phyloP scores from a whole-genome alignment of 2,888 invertebrate species.

The Campoplex capitator region DNA sequence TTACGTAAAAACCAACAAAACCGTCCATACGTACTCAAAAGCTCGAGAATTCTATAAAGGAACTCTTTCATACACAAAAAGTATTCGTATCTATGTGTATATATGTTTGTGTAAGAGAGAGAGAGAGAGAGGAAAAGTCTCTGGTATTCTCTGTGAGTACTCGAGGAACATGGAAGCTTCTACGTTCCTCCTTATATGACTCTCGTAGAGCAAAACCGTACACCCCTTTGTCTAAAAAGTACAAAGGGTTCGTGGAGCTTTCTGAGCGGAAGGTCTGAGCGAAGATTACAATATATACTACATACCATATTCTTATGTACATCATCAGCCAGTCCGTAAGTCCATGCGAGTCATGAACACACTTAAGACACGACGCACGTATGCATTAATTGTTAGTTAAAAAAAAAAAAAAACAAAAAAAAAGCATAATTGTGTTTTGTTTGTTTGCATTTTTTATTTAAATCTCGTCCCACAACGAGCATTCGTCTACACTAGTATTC shows the following conservation, averaged over 20 bases:
- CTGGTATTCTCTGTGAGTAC: slow-evolving; percentile 29
- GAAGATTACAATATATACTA: slow-evolving; percentile 39
- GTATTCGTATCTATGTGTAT: background rate
- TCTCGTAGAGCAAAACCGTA: slow-evolving; percentile 47
- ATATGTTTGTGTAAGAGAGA: background rate
- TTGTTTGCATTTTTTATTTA: background rate
- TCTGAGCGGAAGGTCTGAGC: slow-evolving; percentile 46
- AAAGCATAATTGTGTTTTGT: background rate
- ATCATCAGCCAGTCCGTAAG: slow-evolving; percentile 13
- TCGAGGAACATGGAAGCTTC: slow-evolving; percentile 44
- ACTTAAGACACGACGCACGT: background rate
- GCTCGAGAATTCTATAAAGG: slow-evolving; percentile 40
- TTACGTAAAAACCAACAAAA: slow-evolving; percentile 58
- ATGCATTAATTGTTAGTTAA: background rate
- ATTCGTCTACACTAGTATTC: background rate
- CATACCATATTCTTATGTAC: slow-evolving; percentile 11
- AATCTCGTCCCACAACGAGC: background rate
- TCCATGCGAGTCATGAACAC: slow-evolving; percentile 1
- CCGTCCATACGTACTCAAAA: slow-evolving; percentile 12
- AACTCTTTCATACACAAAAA: slow-evolving; percentile 37
- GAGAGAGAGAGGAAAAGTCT: slow-evolving; percentile 2
- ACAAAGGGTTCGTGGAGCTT: slow-evolving; percentile 61
- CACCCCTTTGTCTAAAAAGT: slow-evolving; percentile 60
- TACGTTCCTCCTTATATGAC: slow-evolving; percentile 50
- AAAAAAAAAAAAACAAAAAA: background rate